Base-by-base conservation (phyloP, 1,140 invertebrate genomes). In the Amphibalanus amphitrite region DNA sequence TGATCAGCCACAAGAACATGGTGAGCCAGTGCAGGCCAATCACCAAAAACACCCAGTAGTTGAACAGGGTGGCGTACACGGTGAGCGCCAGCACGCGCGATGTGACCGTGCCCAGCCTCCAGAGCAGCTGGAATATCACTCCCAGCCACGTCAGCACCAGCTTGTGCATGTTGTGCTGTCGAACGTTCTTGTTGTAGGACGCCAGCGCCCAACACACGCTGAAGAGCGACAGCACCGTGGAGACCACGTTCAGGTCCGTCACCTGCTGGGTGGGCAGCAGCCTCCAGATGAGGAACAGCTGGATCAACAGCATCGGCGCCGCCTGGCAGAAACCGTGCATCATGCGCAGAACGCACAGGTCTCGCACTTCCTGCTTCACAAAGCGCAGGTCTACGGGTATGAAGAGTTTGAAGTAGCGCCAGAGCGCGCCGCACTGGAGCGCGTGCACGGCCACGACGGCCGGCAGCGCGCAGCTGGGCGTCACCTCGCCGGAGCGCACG, bases 171-270 rank as follows among this genome's bases (percentile, higher is more conserved):
- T 92, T 91, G 75, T 88, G 85, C 74, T 87, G 79, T 0, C 89
- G 81, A n/a, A 92, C 87, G 78, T 92, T 90, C 81, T 93, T 93
- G 77, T 89, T 91, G 79, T 93, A 95, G 71, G 90, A 93, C 26
- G 92, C 91, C 28, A 95, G 82, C 28, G 91, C 89, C 92, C 92
- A 95, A 77, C 90, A 92, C 28, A 93, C 88, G 72, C 87, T 91
- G 81, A 93, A 89, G 6, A 95, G 80, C 1, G 90, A 91, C 13
- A 93, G 81, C 0, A 87, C 84, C 4, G 89, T 88, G 0, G 91
- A 91, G n/a, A 94, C 89, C 67, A 89, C 85, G 74, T 90, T 89
- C 70, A 93, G 78, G 78, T 93, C 87, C 38, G 85, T 86, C 72
- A 90, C 84, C 72, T 88, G 83, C 70, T 69, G 67, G 30, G n/a